Conservation (phyloP, 1,140 invertebrate genomes). For the Capitella teleta region DNA sequence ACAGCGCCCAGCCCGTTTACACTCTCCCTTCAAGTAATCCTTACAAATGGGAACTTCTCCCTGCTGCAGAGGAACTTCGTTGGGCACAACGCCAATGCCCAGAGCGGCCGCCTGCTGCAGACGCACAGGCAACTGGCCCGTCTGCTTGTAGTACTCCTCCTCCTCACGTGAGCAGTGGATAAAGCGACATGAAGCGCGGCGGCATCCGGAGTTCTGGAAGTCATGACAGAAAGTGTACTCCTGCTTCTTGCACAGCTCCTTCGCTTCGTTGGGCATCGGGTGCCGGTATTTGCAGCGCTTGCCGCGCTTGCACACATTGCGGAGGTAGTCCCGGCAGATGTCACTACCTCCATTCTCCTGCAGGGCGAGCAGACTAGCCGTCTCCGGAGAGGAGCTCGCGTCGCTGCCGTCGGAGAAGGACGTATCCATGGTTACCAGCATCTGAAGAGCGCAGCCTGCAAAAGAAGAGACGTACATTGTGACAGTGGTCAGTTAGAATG, state of each 20-base stretch:
- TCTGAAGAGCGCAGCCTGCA: too few species aligned
- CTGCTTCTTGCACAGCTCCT: slow-evolving; percentile 25
- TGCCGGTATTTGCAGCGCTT: slow-evolving; percentile 57
- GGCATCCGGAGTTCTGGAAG: slow-evolving; percentile 58
- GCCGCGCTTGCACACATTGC: slow-evolving; percentile 61
- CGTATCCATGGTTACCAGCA: too few species aligned
- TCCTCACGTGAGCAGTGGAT: slow-evolving; percentile 66
- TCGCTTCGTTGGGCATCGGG: slow-evolving; percentile 22
- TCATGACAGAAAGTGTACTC: slow-evolving; percentile 67
- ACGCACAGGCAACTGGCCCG: slow-evolving; percentile 29
- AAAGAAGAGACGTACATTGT: too few species aligned
- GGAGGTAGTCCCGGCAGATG: slow-evolving; percentile 50
- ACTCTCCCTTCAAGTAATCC: slow-evolving; percentile 64
- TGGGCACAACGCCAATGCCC: slow-evolving; percentile 20
- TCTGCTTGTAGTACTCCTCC: slow-evolving; percentile 58
- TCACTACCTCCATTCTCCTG: too few species aligned
- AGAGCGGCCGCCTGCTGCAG: slow-evolving; percentile 29
- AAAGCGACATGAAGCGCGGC: slow-evolving; percentile 46
- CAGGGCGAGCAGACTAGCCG: too few species aligned
- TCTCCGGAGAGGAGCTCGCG: too few species aligned
- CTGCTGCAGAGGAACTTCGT: slow-evolving; percentile 21
- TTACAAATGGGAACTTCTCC: slow-evolving; percentile 54
- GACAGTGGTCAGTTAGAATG: too few species aligned
- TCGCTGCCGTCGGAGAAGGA: too few species aligned
- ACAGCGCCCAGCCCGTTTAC: slow-evolving; percentile 49